Percentiles rank a stretch among this genome's conserved stretches.
Conservation (phyloP, 2,113 vertebrate species). For the Lagopus leucura region DNA sequence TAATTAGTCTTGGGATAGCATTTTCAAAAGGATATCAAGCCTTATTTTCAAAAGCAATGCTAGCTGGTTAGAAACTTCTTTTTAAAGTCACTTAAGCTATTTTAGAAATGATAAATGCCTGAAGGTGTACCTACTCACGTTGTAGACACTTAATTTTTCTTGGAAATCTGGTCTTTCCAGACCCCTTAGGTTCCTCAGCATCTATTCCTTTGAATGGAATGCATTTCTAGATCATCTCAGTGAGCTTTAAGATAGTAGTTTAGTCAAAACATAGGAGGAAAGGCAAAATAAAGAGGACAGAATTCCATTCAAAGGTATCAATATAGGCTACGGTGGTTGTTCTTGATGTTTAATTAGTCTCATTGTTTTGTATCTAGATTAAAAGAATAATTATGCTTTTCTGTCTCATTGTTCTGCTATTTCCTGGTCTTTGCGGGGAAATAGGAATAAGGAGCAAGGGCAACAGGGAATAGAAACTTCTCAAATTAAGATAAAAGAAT, state of each 20-base stretch:
- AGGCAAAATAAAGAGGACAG: neutral
- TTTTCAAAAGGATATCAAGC: constrained; percentile 1
- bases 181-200: neutral
- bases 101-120: neutral
- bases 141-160: neutral
- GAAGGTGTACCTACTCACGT: neutral
- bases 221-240: neutral
- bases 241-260: neutral
- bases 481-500: neutral
- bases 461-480: constrained; percentile 5
- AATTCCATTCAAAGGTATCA: neutral
- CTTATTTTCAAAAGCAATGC: neutral
- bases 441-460: neutral
- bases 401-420: neutral
- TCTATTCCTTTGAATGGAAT: neutral
- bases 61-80: neutral
- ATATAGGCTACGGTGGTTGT: neutral
- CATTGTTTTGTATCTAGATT: neutral
- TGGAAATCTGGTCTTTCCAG: neutral
- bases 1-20: neutral
- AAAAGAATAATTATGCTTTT: constrained; percentile 1
- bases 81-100: neutral
- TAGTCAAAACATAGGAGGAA: neutral
- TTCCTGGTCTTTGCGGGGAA: neutral
- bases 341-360: neutral